phyloP scores from a whole-genome alignment of 2,113 vertebrate species.

The Sorex araneus region DNA sequence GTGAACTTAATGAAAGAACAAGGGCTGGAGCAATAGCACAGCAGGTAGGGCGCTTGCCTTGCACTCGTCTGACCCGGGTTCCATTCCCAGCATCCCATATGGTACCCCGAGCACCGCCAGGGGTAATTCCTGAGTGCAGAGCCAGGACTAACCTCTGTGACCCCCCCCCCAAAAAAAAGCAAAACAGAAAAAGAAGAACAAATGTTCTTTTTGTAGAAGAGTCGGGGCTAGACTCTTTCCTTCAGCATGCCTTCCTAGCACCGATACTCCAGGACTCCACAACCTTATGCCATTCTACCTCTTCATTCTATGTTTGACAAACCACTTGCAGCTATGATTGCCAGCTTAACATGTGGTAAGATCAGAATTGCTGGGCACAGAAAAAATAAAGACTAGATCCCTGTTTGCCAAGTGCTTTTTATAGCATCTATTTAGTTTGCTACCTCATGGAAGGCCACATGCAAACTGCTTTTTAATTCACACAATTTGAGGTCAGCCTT shows the following conservation, averaged over 20 bases:
- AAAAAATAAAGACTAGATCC: neutral
- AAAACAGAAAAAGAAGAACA: too few relatives aligned
- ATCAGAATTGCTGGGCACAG: neutral
- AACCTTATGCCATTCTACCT: neutral
- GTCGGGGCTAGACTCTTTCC: too few relatives aligned
- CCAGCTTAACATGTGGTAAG: neutral
- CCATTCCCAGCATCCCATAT: too few relatives aligned
- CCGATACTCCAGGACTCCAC: neutral
- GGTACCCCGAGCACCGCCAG: too few relatives aligned
- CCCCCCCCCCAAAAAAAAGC: too few relatives aligned
- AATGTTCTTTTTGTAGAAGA: neutral
- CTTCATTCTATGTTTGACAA: neutral
- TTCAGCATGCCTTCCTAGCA: too few relatives aligned
- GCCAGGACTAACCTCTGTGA: too few relatives aligned
- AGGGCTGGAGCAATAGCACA: too few relatives aligned
- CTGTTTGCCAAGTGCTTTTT: rapidly evolving
- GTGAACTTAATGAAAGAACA: too few relatives aligned
- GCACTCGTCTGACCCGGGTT: too few relatives aligned
- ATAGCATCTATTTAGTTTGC: rapidly evolving
- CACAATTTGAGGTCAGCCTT: neutral
- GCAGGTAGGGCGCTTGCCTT: too few relatives aligned
- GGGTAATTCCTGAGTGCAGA: too few relatives aligned
- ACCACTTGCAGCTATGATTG: neutral
- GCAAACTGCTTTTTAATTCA: neutral
- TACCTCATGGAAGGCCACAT: rapidly evolving